Evolutionary conservation across 2,888 invertebrate genomes (phyloP), one percentile per base, ranked within the genome.

Genomic region (Gymnosoma rotundatum): DNA sequence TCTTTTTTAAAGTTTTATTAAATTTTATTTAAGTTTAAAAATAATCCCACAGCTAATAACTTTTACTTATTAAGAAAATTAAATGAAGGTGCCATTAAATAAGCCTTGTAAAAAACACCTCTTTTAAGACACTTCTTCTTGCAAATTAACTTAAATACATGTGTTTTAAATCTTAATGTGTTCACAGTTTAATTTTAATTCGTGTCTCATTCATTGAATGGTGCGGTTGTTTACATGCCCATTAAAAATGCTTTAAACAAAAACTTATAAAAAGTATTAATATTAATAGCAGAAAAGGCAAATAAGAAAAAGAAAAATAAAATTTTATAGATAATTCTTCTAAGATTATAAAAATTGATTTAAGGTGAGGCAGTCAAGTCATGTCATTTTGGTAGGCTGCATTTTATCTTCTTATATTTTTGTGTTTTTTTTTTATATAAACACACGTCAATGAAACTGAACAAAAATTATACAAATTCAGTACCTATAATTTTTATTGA

Each of bases 151-250:
- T 60, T 50, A 52, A 63, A 54, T 70, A 78, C 78, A 78, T 63
- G 63, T 78, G 69, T 73, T 72, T 79, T 66, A 52, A 42, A 56
- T 66, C 66, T 72, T 42, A 73, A 79, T 72, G 20, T 72, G 58
- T 72, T 58, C n/a, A 56, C 12, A 66, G 18, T 52, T 25, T 73
- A 25, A 25, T 42, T 72, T 48, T 16, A 42, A 42, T 14, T 48
- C 38, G 48, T 16, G 66, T 50, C 50, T 73, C 45, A 73, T 50
- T 80, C 38, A 61, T 64, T 74, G 38, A 61, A 73, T 38, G 80
- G 58, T 80, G 83, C 80, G 80, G 83, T 76, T 84, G 83, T 84
- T 81, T 70, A 81, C 80, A 80, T 80, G 83, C 83, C 80, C 80
- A 80, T 84, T 81, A 81, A 70, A 38, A 25, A 42, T 70, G 63